Percentiles rank a stretch among this genome's conserved stretches.
phyloP scores from a whole-genome alignment of 1,140 invertebrate species.

The Nephotettix cincticeps region DNA sequence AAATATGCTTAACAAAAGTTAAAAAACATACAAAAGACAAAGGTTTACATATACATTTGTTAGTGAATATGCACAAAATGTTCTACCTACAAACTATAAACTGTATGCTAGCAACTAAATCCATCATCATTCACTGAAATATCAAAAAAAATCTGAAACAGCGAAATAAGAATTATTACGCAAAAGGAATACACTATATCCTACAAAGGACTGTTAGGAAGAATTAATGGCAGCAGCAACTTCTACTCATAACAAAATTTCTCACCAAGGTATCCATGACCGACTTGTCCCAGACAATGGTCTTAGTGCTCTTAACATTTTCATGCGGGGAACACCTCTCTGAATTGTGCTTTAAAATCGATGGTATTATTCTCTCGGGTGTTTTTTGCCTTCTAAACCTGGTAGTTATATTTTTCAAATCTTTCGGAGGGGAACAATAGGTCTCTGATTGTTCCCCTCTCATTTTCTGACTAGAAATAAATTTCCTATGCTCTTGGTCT shows the following conservation, averaged over 20 bases:
- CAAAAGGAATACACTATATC: background rate
- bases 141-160: no score
- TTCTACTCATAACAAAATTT: background rate
- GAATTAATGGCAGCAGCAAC: no score
- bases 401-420: background rate
- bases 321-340: background rate
- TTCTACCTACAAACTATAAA: no score
- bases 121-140: no score
- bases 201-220: no score
- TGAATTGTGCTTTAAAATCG: slow-evolving; percentile 16
- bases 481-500: background rate
- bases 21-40: no score
- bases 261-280: background rate
- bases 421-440: background rate
- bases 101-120: no score
- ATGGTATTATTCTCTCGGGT: slow-evolving; percentile 9
- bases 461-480: background rate
- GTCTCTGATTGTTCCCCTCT: background rate
- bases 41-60: no score
- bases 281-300: background rate
- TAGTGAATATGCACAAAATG: no score
- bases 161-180: no score
- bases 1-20: no score
- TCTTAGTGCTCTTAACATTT: background rate
- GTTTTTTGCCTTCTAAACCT: background rate